Evolutionary conservation across 2,888 invertebrate species (phyloP), one percentile per base, ranked within the genome.

Genomic region (Oscheius sp.): DNA sequence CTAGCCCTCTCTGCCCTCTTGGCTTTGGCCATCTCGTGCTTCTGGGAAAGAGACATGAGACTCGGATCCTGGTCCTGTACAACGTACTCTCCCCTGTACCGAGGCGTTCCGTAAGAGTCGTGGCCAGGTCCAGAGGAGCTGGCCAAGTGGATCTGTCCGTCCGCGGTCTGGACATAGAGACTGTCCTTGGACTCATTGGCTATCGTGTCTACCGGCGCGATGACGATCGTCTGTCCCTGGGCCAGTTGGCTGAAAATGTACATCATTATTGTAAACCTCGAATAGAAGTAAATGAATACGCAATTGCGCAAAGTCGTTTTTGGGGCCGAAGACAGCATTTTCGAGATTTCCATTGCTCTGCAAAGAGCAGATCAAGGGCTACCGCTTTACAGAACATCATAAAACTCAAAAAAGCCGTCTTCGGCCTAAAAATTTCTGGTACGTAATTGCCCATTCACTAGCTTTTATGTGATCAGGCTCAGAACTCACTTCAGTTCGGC

Each of bases 1-100:
- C 80, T 76, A 1, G 80, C 80, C 51, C 80, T 29, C 63, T 81
- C 80, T 1, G 80, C 80, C 32, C 80, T 42, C 13, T 75, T 58
- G 5, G 77, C 77, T 50, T 74, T 73, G 13, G 73, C 55, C 62
- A 58, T 3, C 21, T 66, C 71, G 55, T 72, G 50, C 32, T 57
- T 33, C 13, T 70, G 37, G 47, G 42, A 50, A 33, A 57, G 13
- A 21, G 62, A 47, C 48, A 62, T 48, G 1, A 68, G 35, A 3
- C 37, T 53, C 9, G 68, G 55, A 55, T 68, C 68, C 32, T 35
- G n/a, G 58, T 58, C 58, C 32, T 32, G 10, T 11, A 58, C 11
- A 1, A 33, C 42, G 29, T 13, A n/a, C 33, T 11, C 33, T 5
- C 7, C 47, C 1, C 42, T n/a, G 29, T 42, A 48, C 33, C 50